Base-by-base conservation (phyloP, 1,140 invertebrate genomes). In the Himalopsyche phryganea region DNA sequence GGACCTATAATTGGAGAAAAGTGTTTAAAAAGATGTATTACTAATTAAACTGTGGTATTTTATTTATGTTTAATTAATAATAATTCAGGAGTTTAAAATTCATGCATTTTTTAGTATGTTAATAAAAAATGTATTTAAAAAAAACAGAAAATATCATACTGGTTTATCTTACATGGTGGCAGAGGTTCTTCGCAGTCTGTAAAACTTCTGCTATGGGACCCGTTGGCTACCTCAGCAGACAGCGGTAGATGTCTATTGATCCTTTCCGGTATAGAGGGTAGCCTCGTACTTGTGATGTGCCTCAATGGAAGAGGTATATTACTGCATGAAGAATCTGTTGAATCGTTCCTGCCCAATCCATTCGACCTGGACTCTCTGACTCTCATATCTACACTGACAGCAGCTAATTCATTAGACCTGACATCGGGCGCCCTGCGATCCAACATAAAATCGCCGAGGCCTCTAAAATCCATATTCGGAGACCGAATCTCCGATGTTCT, bases 171-270 rank as follows among this genome's bases (percentile, higher is more conserved):
- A 64, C 61, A 64, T 44, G 90, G 84, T 35, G 92, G 92, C 59
- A 95, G 71, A 14, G 91, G 89, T 71, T 94, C 91, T 65, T 93
- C 90, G 60, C 78, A 77, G 42, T 84, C 85, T 11, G 74, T 74
- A n/a, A 76, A 76, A 28, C 73, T 74, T 2, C 73, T 73, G 65
- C 76, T 72, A 28, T 63, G 57, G 4, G 58, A 48, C 13, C 51
- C 50, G 38, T 47, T 58, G 10, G 15, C 53, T 6, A 48, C 44
- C n/a, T 64, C 61, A 9, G 42, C 13, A 11, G 61, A 57, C 6
- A 60, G 23, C 9, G 61, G 61, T 14, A 64, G 18, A 38, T 60
- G 58, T 11, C 61, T 23, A 40, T 64, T 64, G 13, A 64, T 64
- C 49, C 61, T 52, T 42, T 64, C 61, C 4, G 61, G 61, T 53